phyloP scores from a whole-genome alignment of 2,888 invertebrate genomes.

The Orthosia incerta region DNA sequence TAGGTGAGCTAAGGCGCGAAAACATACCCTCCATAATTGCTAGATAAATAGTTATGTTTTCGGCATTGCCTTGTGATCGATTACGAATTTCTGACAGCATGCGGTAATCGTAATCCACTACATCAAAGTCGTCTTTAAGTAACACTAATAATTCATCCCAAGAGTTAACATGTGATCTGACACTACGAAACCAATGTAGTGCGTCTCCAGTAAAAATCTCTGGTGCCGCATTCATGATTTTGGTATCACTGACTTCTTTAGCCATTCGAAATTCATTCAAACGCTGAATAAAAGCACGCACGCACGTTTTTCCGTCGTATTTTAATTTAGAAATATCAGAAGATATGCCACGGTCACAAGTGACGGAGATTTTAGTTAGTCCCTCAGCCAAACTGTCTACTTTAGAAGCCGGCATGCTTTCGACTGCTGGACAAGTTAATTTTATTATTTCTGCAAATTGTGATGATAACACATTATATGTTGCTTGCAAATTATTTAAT shows the following conservation, averaged over 20 bases:
- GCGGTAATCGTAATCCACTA: too few relatives aligned
- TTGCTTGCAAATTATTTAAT: background rate
- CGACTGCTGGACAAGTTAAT: background rate
- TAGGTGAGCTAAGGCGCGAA: too few relatives aligned
- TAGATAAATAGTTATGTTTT: too few relatives aligned
- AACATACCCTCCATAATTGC: too few relatives aligned
- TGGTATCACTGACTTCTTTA: background rate
- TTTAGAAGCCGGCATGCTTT: background rate
- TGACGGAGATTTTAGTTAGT: background rate
- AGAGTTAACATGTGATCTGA: too few relatives aligned
- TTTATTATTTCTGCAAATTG: background rate
- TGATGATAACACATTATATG: background rate
- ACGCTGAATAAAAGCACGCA: background rate
- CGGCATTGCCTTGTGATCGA: too few relatives aligned
- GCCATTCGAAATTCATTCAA: background rate
- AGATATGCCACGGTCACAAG: background rate
- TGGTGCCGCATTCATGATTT: background rate
- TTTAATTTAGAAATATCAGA: background rate
- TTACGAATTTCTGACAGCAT: too few relatives aligned
- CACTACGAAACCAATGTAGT: too few relatives aligned
- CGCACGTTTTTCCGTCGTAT: background rate
- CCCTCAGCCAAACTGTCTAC: background rate
- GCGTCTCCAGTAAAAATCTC: slow-evolving; percentile 3
- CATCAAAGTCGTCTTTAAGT: too few relatives aligned
- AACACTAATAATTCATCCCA: too few relatives aligned